A percentile compares a stretch with the other conserved stretches of the same genome.
phyloP scores from a whole-genome alignment of 2,113 vertebrate species.

The Pseudopodoces humilis region DNA sequence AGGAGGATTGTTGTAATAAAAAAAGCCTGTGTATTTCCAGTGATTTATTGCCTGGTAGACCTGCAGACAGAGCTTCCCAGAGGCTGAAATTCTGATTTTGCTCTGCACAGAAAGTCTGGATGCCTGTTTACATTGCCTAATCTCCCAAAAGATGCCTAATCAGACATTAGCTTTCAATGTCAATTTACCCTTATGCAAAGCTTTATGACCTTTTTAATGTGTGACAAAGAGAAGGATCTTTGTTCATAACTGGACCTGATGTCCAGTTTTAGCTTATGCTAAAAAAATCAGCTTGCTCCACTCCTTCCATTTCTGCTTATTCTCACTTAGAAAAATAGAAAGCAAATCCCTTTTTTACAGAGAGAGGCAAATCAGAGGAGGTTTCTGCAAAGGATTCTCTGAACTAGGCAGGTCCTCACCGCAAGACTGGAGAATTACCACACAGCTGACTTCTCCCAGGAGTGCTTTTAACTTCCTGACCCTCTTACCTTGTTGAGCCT shows the following conservation, averaged over 20 bases:
- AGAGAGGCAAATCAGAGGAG: not conserved
- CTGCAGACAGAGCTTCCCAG: not conserved
- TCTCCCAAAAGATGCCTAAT: not conserved
- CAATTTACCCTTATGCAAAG: not conserved
- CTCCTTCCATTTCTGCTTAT: not conserved
- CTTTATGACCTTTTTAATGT: not conserved
- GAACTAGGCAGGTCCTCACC: not conserved
- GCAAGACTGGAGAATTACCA: not conserved
- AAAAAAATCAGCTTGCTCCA: not conserved
- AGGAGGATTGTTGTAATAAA: not conserved
- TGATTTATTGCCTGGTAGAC: not conserved
- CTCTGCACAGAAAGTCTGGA: not conserved
- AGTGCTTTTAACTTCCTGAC: conserved; percentile 9
- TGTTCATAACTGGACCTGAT: not conserved
- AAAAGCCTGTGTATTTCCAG: not conserved
- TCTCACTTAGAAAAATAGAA: not conserved
- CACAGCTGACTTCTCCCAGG: not conserved
- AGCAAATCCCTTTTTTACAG: not conserved
- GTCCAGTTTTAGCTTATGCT: not conserved
- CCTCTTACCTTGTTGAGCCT: not conserved
- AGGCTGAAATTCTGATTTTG: not conserved
- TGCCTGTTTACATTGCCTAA: not conserved
- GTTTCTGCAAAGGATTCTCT: not conserved
- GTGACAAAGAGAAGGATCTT: not conserved
- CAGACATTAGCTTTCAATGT: not conserved